Percentiles rank a stretch among this genome's conserved stretches.
Conservation (phyloP, 2,113 vertebrate species). For the Cyanocitta stelleri region DNA sequence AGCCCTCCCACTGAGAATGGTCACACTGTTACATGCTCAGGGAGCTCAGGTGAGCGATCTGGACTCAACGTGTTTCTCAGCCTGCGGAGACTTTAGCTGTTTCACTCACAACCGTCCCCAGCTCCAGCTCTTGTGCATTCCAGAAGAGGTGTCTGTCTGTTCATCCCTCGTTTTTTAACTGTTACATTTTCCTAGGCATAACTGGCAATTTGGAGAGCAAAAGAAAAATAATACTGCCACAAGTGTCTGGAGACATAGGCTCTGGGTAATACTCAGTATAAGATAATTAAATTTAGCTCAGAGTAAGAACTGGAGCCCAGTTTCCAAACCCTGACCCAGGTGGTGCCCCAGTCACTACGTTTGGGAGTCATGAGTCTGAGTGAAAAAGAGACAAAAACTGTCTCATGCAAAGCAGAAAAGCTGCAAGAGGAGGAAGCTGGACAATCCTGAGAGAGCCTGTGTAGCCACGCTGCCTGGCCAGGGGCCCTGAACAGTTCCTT, state of each 20-base stretch:
- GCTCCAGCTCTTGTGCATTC: neutral
- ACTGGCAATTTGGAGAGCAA: neutral
- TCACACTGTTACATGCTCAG: neutral
- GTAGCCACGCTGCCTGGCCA: rapidly evolving
- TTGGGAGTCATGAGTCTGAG: conserved; percentile 3
- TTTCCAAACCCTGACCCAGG: conserved; percentile 20
- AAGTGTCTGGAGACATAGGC: neutral
- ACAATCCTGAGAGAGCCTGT: neutral
- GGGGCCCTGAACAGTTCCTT: neutral
- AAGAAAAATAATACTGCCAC: neutral
- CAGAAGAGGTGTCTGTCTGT: neutral
- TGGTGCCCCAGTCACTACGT: neutral
- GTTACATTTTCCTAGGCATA: neutral
- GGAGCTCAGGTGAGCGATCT: neutral
- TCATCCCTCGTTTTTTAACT: neutral
- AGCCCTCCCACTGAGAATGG: neutral
- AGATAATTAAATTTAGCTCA: neutral
- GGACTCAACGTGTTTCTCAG: neutral
- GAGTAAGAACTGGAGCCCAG: neutral
- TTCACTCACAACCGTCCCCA: neutral
- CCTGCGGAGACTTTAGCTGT: neutral
- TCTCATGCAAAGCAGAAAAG: conserved; percentile 27
- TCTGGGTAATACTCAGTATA: neutral
- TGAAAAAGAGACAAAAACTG: conserved; percentile 7
- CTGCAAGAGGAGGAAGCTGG: neutral